A percentile compares a stretch with the other conserved stretches of the same genome.
Evolutionary conservation across 2,113 vertebrate genomes (phyloP).

Genomic region (Fukomys damarensis): DNA sequence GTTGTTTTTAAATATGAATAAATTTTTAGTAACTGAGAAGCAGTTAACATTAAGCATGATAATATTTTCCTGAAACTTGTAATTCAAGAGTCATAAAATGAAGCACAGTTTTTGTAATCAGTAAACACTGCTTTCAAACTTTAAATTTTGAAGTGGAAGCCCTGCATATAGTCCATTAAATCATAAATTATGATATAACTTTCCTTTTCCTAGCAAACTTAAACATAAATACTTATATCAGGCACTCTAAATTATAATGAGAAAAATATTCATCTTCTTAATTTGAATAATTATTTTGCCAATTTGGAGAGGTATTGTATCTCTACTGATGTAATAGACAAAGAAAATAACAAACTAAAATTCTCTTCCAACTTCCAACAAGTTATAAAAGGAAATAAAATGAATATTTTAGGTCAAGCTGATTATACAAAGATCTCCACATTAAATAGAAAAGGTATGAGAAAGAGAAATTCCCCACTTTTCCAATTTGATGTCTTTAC

Average conservation of each 20-base stretch:
- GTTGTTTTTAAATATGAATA: constrained; percentile 1
- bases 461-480: not conserved
- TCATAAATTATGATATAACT: not conserved
- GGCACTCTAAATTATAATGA: not conserved
- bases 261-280: not conserved
- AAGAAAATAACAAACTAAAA: not conserved
- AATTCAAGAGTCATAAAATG: not conserved
- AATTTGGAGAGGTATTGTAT: not conserved
- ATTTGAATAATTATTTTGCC: not conserved
- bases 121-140: not conserved
- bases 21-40: not conserved
- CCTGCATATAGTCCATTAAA: not conserved
- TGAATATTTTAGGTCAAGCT: not conserved
- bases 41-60: constrained; percentile 32
- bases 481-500: not conserved
- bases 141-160: not conserved
- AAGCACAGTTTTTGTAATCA: constrained; percentile 16
- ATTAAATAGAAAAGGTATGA: not conserved
- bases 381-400: not conserved
- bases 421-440: not conserved
- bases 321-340: not conserved
- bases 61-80: constrained; percentile 36
- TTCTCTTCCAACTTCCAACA: not conserved
- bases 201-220: not conserved
- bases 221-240: not conserved